Evolutionary conservation across 2,888 invertebrate genomes (phyloP).

Genomic region (Trissonchulus latispiculum): DNA sequence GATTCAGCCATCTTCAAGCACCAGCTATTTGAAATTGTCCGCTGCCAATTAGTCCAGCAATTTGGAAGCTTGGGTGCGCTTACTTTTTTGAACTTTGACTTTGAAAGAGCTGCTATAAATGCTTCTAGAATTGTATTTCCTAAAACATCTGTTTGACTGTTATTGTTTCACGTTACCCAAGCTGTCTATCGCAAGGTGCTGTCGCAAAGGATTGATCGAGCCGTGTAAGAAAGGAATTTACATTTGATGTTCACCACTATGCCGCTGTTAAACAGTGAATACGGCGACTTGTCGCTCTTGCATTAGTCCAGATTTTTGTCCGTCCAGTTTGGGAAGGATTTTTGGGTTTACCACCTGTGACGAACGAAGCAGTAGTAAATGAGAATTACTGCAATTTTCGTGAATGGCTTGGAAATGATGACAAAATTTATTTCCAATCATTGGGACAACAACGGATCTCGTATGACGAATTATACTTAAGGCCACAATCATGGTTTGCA

Average conservation of each 20-base stretch:
- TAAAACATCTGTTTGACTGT: not conserved
- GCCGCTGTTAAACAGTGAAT: not conserved
- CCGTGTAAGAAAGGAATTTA: not conserved
- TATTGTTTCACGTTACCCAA: not conserved
- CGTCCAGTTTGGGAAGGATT: not conserved
- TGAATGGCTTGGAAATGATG: not conserved
- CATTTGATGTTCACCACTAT: not conserved
- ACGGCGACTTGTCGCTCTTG: not conserved
- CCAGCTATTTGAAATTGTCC: not conserved
- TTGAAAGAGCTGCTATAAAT: not conserved
- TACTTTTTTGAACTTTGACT: not conserved
- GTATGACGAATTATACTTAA: not conserved
- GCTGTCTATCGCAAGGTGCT: not conserved
- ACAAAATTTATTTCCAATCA: not conserved
- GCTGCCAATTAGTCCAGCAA: not conserved
- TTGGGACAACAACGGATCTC: not conserved
- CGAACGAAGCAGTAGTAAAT: not conserved
- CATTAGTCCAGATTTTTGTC: not conserved
- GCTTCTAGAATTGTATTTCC: not conserved
- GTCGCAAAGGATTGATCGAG: not conserved
- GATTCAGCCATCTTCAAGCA: not conserved
- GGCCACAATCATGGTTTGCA: not conserved
- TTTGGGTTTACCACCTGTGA: not conserved
- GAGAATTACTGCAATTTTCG: not conserved
- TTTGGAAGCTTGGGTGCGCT: too few species aligned